Percentiles rank a stretch among this genome's conserved stretches.
Evolutionary conservation across 2,113 vertebrate species (phyloP).

Genomic region (Pachyramphus minor): DNA sequence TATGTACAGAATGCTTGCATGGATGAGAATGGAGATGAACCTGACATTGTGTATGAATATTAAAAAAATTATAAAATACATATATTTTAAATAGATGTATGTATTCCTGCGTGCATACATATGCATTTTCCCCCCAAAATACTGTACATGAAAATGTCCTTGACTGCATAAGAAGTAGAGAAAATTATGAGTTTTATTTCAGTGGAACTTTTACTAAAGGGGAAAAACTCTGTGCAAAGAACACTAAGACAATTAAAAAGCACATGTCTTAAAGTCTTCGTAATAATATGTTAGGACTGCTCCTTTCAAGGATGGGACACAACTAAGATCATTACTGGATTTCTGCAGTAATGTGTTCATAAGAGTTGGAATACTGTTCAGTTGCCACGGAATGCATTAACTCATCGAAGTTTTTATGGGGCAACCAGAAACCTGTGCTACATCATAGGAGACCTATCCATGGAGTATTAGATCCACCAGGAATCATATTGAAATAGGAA

Average conservation of each 20-base stretch:
- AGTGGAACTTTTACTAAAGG: not conserved
- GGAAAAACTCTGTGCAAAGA: not conserved
- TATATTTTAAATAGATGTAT: not conserved
- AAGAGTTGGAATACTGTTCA: not conserved
- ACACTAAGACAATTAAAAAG: not conserved
- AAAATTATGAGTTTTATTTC: not conserved
- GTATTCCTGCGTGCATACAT: rapidly evolving
- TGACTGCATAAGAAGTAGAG: not conserved
- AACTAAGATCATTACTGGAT: not conserved
- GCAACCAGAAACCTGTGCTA: not conserved
- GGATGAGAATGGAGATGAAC: not conserved
- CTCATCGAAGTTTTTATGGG: not conserved
- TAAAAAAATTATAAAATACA: not conserved
- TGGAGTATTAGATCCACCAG: not conserved
- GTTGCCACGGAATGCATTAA: not conserved
- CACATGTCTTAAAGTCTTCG: not conserved
- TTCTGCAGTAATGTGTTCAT: not conserved
- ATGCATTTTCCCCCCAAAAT: rapidly evolving
- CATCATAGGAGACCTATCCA: not conserved
- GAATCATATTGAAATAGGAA: not conserved
- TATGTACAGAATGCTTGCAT: not conserved
- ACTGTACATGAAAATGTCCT: not conserved
- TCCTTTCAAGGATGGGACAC: not conserved
- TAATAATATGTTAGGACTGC: not conserved
- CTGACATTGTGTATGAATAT: not conserved